A percentile compares a stretch with the other conserved stretches of the same genome.
phyloP scores from a whole-genome alignment of 2,888 invertebrate species.

The Tryphoninae sp. region DNA sequence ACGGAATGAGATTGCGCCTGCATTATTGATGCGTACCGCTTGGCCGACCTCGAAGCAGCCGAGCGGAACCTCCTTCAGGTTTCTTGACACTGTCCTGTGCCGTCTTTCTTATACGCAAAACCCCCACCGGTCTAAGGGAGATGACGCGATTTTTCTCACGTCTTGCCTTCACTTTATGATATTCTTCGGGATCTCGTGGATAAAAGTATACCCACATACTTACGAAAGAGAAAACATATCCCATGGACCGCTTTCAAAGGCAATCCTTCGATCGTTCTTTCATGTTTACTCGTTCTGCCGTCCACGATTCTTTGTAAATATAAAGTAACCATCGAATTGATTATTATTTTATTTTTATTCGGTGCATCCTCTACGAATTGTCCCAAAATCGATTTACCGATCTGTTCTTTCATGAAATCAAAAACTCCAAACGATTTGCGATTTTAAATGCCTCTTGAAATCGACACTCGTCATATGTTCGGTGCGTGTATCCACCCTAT shows the following conservation, averaged over 20 bases:
- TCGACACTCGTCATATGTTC: constrained; percentile 73
- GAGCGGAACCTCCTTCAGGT: constrained; percentile 68
- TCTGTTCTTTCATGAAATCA: background rate
- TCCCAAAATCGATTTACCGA: constrained; percentile 34
- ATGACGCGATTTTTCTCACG: constrained; percentile 72
- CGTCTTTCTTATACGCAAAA: constrained; percentile 51
- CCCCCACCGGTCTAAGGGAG: constrained; percentile 62
- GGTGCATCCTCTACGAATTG: background rate
- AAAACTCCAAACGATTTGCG: constrained; percentile 21
- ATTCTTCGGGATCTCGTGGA: background rate
- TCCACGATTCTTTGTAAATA: no score
- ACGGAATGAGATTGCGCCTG: constrained; percentile 78
- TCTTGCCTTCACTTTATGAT: constrained; percentile 16
- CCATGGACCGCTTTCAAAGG: background rate
- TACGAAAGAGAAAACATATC: background rate
- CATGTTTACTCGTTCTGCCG: constrained; percentile 10
- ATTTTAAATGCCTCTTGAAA: constrained; percentile 26
- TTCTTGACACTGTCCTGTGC: constrained; percentile 53
- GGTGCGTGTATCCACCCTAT: constrained; percentile 67
- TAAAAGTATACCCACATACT: background rate
- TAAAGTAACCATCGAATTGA: no score
- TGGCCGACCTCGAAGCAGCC: constrained; percentile 53
- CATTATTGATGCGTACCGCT: constrained; percentile 74
- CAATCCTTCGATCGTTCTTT: background rate
- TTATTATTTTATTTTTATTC: background rate